These are phyloP conservation scores for Drosophila sproati DNA, from an alignment of 1,140 invertebrate genomes.

Conservation along the genomic window DNA sequence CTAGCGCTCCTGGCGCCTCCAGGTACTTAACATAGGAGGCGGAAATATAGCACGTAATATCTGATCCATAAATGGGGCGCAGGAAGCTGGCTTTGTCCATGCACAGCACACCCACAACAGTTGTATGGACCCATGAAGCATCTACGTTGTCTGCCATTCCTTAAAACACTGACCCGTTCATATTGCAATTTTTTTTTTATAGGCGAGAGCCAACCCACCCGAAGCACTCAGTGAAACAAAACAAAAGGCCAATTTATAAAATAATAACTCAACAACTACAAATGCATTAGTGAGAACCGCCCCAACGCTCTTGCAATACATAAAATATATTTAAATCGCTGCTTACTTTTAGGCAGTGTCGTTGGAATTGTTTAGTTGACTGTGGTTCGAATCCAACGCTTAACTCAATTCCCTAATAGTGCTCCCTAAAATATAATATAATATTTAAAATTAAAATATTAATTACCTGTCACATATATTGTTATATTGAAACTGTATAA, in stretches of 20 bases:
- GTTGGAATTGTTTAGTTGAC: too few species aligned
- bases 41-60: constrained; percentile 89
- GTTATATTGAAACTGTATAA: too few species aligned
- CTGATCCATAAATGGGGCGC: constrained; percentile 83
- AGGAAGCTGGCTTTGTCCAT: constrained; percentile 86
- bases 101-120: constrained; percentile 88
- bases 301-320: not conserved
- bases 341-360: constrained; percentile 14
- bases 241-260: not conserved
- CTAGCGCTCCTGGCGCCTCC: constrained; percentile 92
- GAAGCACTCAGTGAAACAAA: not conserved
- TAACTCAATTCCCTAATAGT: too few species aligned
- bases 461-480: too few species aligned
- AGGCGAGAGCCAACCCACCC: not conserved
- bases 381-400: too few species aligned
- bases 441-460: too few species aligned
- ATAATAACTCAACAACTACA: not conserved
- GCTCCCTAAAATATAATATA: not conserved
- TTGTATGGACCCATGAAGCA: constrained; percentile 31
- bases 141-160: constrained; percentile 1
- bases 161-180: not conserved
- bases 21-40: constrained; percentile 95
- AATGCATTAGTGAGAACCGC: not conserved
- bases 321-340: not conserved
- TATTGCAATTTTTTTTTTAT: not conserved